Base-by-base conservation (phyloP, 2,113 vertebrate genomes). In the Brachionichthys hirsutus region DNA sequence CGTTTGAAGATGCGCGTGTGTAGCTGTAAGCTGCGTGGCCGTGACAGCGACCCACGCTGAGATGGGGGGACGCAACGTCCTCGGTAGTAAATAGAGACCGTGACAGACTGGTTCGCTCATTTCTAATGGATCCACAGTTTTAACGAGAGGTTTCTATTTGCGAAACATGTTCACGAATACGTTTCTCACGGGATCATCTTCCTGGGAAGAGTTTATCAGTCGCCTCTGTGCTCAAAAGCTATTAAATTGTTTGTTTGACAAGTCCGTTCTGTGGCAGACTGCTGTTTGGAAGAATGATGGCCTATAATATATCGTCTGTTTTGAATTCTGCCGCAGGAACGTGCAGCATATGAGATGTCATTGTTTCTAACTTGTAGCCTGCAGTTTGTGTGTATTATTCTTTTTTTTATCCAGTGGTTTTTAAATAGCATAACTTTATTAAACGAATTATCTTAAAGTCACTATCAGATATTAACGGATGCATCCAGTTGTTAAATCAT, bases 31-130 rank as follows among this genome's bases (percentile, higher is more conserved):
- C 49, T 50, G 62, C 43, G 61, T 17, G 64, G 57, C 62, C 55
- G 72, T 84, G 81, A 85, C 82, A 85, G 77, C 52, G 62, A 56
- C 50, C 36, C 58, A 50, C 35, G 61, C 73, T 24, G 62, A 71
- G 61, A 78, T 73, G 74, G 70, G 74, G 70, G 67, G 36, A 51
- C 48, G 47, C 50, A n/a, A 11, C 35, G 55, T 72, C 54, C 14
- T 41, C 62, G 3, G 5, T 12, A 20, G 62, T 9, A 44, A 38
- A 45, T 6, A 22, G 6, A 47, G 7, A 22, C 2, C 1, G 4
- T 12, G 17, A 14, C n/a, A 16, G 41, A 51, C 24, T 52, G 19
- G n/a, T 19, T 50, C 19, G 54, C 48, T 40, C 49, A 38, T 42
- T 4, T 11, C 1, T 14, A 4, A 18, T 46, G 36, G 24, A n/a